These are phyloP conservation scores for Spea hammondii DNA, from an alignment of 2,797 vertebrate genomes.

Conservation along the genomic window DNA sequence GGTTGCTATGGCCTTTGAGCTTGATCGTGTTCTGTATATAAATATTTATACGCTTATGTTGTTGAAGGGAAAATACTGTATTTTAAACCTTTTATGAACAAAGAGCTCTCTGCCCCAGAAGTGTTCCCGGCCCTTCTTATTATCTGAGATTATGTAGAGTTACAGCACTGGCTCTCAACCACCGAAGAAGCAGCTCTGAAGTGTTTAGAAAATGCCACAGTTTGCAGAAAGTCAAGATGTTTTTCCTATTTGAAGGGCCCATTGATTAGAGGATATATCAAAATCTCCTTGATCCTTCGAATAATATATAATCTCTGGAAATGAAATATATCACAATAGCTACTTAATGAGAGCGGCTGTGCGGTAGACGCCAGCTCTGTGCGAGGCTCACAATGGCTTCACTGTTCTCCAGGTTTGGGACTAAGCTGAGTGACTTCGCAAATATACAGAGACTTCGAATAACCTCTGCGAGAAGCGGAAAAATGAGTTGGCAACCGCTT, in stretches of 20 bases:
- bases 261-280: constrained; percentile 1
- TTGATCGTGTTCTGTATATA: background rate
- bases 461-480: background rate
- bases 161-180: background rate
- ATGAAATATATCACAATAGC: background rate
- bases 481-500: background rate
- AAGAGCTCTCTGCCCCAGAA: background rate
- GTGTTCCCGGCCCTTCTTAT: background rate
- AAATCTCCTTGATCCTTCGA: constrained; percentile 10
- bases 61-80: background rate
- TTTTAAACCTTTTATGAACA: background rate
- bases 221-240: background rate
- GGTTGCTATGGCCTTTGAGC: background rate
- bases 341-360: background rate
- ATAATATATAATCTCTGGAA: constrained; percentile 19
- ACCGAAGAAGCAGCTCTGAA: background rate
- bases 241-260: constrained; percentile 9
- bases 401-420: constrained; percentile 8
- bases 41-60: constrained; percentile 1
- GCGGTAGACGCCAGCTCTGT: background rate
- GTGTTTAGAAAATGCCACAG: background rate
- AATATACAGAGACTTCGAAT: background rate
- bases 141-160: background rate
- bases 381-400: constrained; percentile 9
- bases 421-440: background rate